Percentiles rank a stretch among this genome's conserved stretches.
Conservation (phyloP, 2,888 invertebrate species). For the Phasia obesa region DNA sequence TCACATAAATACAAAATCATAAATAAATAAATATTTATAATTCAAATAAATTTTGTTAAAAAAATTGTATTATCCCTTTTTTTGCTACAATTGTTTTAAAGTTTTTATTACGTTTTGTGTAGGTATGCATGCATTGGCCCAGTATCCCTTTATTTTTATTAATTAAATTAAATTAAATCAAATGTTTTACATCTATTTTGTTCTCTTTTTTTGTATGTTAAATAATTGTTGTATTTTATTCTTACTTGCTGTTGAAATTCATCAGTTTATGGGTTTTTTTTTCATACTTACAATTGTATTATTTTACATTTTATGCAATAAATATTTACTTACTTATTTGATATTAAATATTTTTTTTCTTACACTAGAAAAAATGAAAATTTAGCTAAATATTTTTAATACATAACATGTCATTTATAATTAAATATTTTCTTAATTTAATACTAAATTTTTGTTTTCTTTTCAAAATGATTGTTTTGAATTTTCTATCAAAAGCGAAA, state of each 20-base stretch:
- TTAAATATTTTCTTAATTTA: conserved; percentile 72
- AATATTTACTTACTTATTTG: conserved; percentile 76
- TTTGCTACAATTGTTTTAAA: conserved; percentile 72
- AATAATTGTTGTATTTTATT: conserved; percentile 13
- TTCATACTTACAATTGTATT: conserved; percentile 64
- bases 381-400: conserved; percentile 71
- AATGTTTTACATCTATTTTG: conserved; percentile 23
- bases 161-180: background rate
- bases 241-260: conserved; percentile 62
- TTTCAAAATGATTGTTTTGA: conserved; percentile 81
- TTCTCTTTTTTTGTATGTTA: conserved; percentile 1
- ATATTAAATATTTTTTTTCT: conserved; percentile 73
- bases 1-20: conserved; percentile 27
- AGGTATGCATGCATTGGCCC: conserved; percentile 44
- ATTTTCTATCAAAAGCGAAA: conserved; percentile 81
- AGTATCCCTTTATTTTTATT: conserved; percentile 51
- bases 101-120: conserved; percentile 68
- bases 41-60: conserved; percentile 46
- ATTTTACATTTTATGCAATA: conserved; percentile 78
- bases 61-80: conserved; percentile 66
- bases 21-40: conserved; percentile 22
- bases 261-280: conserved; percentile 59
- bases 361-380: conserved; percentile 69
- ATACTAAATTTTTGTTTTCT: conserved; percentile 71
- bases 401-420: conserved; percentile 70